These are phyloP conservation scores for Poeciliopsis occidentalis DNA, from an alignment of 2,113 vertebrate species.

Conservation along the genomic window DNA sequence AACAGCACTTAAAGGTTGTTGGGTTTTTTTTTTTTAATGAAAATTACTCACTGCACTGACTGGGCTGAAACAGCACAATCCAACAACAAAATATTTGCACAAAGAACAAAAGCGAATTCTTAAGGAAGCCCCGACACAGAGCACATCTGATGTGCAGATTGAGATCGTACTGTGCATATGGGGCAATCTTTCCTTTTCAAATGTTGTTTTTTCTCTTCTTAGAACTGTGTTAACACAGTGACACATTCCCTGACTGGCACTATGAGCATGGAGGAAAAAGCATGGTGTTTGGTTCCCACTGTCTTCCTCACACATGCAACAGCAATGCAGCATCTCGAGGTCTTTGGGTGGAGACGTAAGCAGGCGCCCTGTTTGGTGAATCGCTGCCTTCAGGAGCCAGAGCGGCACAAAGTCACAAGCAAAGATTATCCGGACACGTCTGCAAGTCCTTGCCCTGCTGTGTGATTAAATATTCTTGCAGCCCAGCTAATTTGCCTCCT, in stretches of 20 bases:
- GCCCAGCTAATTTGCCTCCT: constrained; percentile 9
- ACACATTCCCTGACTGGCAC: constrained; percentile 57
- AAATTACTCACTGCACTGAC: constrained; percentile 51
- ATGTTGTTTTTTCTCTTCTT: constrained; percentile 12
- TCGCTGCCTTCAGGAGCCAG: constrained; percentile 31
- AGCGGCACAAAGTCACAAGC: constrained; percentile 27
- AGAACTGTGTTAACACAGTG: constrained; percentile 49
- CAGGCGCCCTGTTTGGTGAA: constrained; percentile 44
- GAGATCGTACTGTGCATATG: constrained; percentile 67
- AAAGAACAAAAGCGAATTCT: constrained; percentile 59
- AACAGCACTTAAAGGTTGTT: constrained; percentile 70
- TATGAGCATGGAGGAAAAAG: constrained; percentile 61
- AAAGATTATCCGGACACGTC: constrained; percentile 14
- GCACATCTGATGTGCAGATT: constrained; percentile 62
- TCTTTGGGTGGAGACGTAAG: constrained; percentile 65
- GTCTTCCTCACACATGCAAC: constrained; percentile 58
- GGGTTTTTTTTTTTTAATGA: constrained; percentile 35
- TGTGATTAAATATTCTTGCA: constrained; percentile 9
- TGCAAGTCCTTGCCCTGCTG: constrained; percentile 14
- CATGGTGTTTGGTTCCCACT: constrained; percentile 33
- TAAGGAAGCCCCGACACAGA: constrained; percentile 57
- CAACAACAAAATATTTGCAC: constrained; percentile 60
- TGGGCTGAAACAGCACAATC: constrained; percentile 48
- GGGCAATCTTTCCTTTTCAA: constrained; percentile 24
- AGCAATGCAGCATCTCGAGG: constrained; percentile 68